Conservation (phyloP, 1,140 invertebrate species). For the Caenorhabditis remanei region DNA sequence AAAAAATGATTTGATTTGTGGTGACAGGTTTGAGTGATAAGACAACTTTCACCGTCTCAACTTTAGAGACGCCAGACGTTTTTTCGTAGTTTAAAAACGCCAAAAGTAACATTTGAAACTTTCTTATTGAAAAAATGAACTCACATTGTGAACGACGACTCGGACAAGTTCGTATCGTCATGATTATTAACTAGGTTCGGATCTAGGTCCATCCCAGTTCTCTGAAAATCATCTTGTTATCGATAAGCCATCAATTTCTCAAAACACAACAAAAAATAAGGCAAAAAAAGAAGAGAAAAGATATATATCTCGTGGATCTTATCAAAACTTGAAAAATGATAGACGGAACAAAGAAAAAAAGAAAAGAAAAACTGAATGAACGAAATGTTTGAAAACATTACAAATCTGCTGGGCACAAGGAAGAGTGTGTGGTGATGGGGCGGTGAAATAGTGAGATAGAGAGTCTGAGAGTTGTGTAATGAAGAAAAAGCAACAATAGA, state of each 20-base stretch:
- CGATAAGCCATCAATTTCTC: not conserved
- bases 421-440: constrained; percentile 46
- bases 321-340: not conserved
- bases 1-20: too few species aligned
- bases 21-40: too few species aligned
- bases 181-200: constrained; percentile 45
- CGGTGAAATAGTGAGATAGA: constrained; percentile 50
- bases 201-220: constrained; percentile 52
- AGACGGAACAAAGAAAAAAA: not conserved
- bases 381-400: constrained; percentile 57
- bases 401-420: constrained; percentile 52
- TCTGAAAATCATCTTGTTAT: not conserved
- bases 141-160: constrained; percentile 24
- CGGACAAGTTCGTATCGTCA: constrained; percentile 42
- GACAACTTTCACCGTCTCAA: too few species aligned
- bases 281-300: not conserved
- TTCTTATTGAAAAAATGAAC: not conserved
- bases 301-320: not conserved
- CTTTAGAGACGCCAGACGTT: too few species aligned
- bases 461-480: constrained; percentile 53
- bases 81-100: too few species aligned
- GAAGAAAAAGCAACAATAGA: constrained; percentile 55
- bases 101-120: not conserved
- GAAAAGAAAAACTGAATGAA: constrained; percentile 37
- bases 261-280: not conserved